phyloP scores from a whole-genome alignment of 2,113 vertebrate species.

The Epinephelus cyanopodus region DNA sequence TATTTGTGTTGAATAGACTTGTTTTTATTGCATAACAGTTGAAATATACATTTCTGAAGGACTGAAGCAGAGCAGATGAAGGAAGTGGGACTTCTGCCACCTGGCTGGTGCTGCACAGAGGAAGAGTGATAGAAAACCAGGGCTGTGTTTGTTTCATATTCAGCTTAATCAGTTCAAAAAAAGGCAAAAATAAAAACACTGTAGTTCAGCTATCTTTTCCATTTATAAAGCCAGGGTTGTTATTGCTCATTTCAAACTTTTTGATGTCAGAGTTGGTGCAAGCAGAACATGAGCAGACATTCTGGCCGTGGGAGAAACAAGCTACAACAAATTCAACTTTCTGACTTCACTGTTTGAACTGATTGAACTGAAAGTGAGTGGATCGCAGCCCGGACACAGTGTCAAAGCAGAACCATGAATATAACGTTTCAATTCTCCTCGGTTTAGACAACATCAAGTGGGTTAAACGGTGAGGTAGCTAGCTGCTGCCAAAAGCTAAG shows the following conservation, averaged over 20 bases:
- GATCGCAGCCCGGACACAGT: background rate
- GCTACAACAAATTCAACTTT: background rate
- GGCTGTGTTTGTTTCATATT: background rate
- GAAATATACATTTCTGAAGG: background rate
- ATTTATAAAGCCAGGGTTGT: background rate
- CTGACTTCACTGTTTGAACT: background rate
- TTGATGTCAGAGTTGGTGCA: too few relatives aligned
- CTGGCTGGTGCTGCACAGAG: background rate
- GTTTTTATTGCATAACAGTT: background rate
- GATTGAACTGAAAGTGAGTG: background rate
- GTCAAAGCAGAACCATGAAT: background rate
- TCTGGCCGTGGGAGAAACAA: background rate
- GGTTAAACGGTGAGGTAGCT: background rate
- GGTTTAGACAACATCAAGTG: background rate
- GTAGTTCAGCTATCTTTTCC: background rate
- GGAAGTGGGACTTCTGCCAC: constrained; percentile 7
- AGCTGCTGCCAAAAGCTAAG: background rate
- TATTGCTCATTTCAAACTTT: background rate
- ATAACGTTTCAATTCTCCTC: background rate
- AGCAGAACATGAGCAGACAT: background rate
- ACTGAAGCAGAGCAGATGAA: constrained; percentile 22
- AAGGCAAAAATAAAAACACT: background rate
- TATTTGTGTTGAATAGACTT: background rate
- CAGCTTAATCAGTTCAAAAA: constrained; percentile 11
- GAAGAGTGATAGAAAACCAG: background rate